Conservation (phyloP, 2,113 vertebrate species). For the Nipponia nippon region DNA sequence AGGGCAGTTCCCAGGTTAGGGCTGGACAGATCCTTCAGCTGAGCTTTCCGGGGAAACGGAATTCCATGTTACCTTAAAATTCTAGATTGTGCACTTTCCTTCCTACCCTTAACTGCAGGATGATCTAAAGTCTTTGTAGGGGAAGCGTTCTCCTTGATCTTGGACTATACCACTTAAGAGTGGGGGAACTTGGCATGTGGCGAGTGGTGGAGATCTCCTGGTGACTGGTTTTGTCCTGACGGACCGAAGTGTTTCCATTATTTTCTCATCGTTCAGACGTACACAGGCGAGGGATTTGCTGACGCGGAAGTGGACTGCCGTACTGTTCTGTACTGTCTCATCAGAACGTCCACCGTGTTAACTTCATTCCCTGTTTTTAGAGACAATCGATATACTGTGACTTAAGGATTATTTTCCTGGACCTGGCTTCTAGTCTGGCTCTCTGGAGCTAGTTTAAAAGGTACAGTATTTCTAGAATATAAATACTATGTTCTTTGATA, state of each 20-base stretch:
- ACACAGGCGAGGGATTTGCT: conserved; percentile 10
- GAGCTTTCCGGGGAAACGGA: neutral
- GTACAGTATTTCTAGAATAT: conserved; percentile 53
- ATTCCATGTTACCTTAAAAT: neutral
- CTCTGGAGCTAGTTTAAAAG: conserved; percentile 49
- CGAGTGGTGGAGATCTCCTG: neutral
- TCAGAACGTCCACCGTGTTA: conserved; percentile 26
- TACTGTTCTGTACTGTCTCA: conserved; percentile 28
- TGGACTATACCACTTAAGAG: neutral
- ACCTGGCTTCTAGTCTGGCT: conserved; percentile 42
- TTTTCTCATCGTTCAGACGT: neutral
- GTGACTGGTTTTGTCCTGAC: neutral
- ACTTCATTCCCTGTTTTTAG: conserved; percentile 55
- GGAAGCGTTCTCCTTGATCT: neutral
- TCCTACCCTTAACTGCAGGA: neutral
- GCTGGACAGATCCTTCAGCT: neutral
- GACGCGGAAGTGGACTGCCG: neutral
- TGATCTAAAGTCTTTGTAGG: neutral
- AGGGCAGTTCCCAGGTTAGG: neutral
- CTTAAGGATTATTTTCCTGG: conserved; percentile 43
- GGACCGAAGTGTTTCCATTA: neutral
- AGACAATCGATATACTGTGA: conserved; percentile 68
- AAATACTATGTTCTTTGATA: conserved; percentile 25
- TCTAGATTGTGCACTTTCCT: neutral
- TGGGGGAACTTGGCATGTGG: neutral